A percentile compares a stretch with the other conserved stretches of the same genome.
Evolutionary conservation across 2,797 vertebrate species (phyloP).

Genomic region (Hemitrygon akajei): DNA sequence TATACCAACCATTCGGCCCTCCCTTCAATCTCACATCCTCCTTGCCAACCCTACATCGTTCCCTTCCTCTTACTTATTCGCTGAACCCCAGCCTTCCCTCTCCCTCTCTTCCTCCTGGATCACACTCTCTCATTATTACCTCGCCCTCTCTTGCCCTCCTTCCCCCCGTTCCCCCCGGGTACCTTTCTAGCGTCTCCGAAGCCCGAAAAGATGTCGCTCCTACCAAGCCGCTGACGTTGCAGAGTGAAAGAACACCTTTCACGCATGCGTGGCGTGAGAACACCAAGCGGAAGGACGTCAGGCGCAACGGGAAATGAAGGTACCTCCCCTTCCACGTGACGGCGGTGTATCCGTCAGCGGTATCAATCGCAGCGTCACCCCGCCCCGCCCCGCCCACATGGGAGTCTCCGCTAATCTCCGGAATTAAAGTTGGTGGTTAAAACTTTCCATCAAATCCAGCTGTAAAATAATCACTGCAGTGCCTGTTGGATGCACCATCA

Average conservation of each 20-base stretch:
- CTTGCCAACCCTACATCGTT: neutral
- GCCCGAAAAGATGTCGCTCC: neutral
- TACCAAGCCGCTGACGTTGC: conserved; percentile 20
- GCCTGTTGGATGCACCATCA: too few relatives aligned
- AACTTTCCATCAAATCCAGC: too few relatives aligned
- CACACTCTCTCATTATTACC: neutral
- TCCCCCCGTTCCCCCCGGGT: neutral
- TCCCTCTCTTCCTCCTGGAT: too few relatives aligned
- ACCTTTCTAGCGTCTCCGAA: neutral
- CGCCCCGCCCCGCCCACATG: too few relatives aligned
- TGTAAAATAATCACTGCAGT: too few relatives aligned
- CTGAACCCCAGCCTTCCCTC: too few relatives aligned
- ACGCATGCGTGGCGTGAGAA: neutral
- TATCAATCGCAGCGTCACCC: neutral
- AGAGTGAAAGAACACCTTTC: neutral
- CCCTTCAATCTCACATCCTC: neutral
- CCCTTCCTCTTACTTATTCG: neutral
- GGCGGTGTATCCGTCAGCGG: neutral
- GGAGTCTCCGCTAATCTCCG: too few relatives aligned
- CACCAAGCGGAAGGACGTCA: neutral
- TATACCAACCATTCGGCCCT: neutral
- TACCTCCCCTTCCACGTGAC: neutral
- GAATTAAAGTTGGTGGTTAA: too few relatives aligned
- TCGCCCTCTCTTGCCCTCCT: neutral
- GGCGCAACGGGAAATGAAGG: too few relatives aligned